phyloP scores from a whole-genome alignment of 2,797 vertebrate genomes.

The Danio aesculapii region DNA sequence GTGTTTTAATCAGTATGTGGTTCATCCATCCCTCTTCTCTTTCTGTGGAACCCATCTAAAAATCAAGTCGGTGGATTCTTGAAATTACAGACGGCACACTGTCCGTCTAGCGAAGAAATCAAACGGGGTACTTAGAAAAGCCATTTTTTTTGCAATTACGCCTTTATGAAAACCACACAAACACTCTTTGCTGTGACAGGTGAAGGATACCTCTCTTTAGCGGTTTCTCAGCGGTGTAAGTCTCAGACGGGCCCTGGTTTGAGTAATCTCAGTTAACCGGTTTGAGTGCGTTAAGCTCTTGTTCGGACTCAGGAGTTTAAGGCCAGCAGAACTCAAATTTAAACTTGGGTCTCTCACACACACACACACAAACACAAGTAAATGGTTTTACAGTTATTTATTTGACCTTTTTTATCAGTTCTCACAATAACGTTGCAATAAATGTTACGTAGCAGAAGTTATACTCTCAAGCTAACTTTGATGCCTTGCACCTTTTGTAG shows the following conservation, averaged over 20 bases:
- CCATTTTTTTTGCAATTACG: conserved; percentile 38
- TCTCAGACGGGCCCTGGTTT: conserved; percentile 9
- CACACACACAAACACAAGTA: background rate
- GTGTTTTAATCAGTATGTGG: conserved; percentile 20
- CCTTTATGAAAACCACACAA: conserved; percentile 42
- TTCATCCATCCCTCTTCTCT: background rate
- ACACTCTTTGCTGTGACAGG: conserved; percentile 42
- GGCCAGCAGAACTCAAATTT: conserved; percentile 23
- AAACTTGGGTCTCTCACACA: background rate
- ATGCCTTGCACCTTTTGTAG: conserved; percentile 45
- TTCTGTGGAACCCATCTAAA: conserved; percentile 9
- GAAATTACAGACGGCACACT: background rate
- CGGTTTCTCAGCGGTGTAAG: background rate
- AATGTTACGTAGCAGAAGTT: conserved; percentile 45
- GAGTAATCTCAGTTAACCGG: conserved; percentile 37
- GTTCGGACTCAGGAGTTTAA: conserved; percentile 34
- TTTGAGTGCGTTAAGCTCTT: conserved; percentile 28
- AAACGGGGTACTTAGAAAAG: conserved; percentile 33
- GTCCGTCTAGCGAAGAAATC: conserved; percentile 16
- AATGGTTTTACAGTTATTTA: conserved; percentile 31
- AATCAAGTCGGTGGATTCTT: conserved; percentile 1
- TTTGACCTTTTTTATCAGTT: conserved; percentile 4
- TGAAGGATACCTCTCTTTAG: conserved; percentile 37
- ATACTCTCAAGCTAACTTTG: conserved; percentile 20
- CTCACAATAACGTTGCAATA: conserved; percentile 42